Conservation (phyloP, 2,888 invertebrate species). For the Calliopum simillimum region DNA sequence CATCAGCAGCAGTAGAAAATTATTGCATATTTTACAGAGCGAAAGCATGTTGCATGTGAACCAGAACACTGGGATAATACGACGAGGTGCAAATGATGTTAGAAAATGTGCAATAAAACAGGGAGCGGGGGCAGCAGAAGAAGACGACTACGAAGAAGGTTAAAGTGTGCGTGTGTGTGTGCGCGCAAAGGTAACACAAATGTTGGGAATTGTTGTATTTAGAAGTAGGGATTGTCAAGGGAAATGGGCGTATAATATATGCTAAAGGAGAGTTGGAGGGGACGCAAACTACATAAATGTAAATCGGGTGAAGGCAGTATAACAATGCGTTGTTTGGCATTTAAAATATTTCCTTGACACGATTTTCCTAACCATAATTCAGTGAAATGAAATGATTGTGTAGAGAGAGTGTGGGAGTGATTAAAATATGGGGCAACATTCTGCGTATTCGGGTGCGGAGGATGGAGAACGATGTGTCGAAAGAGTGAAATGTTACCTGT, state of each 20-base stretch:
- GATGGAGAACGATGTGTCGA: no score
- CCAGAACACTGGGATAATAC: not conserved
- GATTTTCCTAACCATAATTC: not conserved
- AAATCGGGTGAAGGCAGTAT: not conserved
- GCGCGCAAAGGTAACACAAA: no score
- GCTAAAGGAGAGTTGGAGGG: not conserved
- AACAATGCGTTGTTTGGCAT: conserved; percentile 18
- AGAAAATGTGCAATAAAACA: not conserved
- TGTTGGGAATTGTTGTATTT: no score
- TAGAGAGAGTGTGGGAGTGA: no score
- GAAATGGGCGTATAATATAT: not conserved
- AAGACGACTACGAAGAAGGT: not conserved
- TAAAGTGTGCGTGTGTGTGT: not conserved
- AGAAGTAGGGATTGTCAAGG: not conserved
- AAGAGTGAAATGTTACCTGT: no score
- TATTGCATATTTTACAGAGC: conserved; percentile 31
- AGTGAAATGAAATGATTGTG: no score
- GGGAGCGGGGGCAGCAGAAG: not conserved
- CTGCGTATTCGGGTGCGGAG: no score
- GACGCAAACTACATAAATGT: not conserved
- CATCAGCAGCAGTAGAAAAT: conserved; percentile 3
- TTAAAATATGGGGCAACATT: no score
- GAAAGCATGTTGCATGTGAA: conserved; percentile 26
- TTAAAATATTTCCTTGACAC: conserved; percentile 23
- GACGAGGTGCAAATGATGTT: conserved; percentile 29